phyloP scores from a whole-genome alignment of 2,888 invertebrate genomes.

The Lasioglossum marginatum region DNA sequence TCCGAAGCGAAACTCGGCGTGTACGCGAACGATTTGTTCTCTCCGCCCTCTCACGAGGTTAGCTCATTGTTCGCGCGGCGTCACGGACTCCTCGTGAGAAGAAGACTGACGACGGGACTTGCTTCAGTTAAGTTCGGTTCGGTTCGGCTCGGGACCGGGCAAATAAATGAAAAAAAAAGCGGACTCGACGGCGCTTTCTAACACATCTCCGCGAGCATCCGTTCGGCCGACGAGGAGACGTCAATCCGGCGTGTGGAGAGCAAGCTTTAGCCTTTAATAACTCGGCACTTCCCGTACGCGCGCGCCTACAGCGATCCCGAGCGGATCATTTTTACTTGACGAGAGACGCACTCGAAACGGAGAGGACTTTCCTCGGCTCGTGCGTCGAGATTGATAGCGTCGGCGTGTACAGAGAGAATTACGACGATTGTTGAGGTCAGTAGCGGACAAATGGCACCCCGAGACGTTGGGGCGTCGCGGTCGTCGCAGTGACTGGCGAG shows the following conservation, averaged over 20 bases:
- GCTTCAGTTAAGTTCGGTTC: background rate
- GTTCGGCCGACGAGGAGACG: constrained; percentile 5
- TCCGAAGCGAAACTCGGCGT: constrained; percentile 57
- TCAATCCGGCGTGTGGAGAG: background rate
- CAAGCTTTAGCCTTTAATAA: constrained; percentile 5
- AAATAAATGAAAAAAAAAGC: constrained; percentile 36
- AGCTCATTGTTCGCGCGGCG: constrained; percentile 66
- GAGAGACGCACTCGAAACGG: background rate
- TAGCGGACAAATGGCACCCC: constrained; percentile 77
- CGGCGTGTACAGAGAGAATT: constrained; percentile 44
- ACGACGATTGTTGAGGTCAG: constrained; percentile 70
- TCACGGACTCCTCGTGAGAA: constrained; percentile 28
- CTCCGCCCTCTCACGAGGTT: constrained; percentile 65
- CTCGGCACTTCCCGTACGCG: constrained; percentile 28
- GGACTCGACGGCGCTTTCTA: constrained; percentile 13
- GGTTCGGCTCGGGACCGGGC: background rate
- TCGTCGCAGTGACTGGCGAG: constrained; percentile 84
- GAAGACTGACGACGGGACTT: background rate
- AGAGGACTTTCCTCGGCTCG: background rate
- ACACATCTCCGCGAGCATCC: constrained; percentile 43
- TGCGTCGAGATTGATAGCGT: constrained; percentile 20
- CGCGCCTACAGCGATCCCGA: constrained; percentile 37
- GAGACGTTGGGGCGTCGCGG: constrained; percentile 83
- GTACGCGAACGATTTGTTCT: constrained; percentile 63
- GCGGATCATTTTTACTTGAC: constrained; percentile 28